These are phyloP conservation scores for Hemichromis elongatus DNA, from an alignment of 2,113 vertebrate species.

Conservation along the genomic window DNA sequence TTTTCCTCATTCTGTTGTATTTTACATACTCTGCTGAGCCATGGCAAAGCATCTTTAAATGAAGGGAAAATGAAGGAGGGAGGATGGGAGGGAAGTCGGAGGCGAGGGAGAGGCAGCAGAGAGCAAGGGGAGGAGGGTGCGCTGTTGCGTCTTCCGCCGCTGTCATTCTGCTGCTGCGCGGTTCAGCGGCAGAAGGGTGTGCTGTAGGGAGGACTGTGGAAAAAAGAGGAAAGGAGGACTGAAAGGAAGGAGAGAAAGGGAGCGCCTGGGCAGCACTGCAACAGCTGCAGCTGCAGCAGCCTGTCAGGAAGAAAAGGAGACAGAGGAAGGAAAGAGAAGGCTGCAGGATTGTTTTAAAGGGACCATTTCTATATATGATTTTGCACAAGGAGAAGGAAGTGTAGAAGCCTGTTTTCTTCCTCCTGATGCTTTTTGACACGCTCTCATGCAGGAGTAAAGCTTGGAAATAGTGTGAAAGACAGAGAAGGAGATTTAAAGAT, in stretches of 20 bases:
- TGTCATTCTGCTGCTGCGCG: conserved; percentile 77
- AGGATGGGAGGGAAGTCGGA: conserved; percentile 48
- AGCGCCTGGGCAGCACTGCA: conserved; percentile 68
- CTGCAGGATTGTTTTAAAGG: conserved; percentile 44
- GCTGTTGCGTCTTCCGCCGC: conserved; percentile 65
- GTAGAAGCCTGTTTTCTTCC: conserved; percentile 43
- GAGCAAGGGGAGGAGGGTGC: conserved; percentile 66
- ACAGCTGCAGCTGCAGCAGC: conserved; percentile 72
- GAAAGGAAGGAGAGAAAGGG: conserved; percentile 58
- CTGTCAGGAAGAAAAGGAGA: conserved; percentile 52
- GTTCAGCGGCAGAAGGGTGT: conserved; percentile 70
- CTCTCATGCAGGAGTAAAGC: conserved; percentile 79
- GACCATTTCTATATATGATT: conserved; percentile 22
- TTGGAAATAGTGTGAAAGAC: conserved; percentile 80
- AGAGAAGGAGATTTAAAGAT: conserved; percentile 70
- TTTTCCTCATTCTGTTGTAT: conserved; percentile 35
- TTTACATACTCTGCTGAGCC: conserved; percentile 58
- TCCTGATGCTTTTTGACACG: conserved; percentile 74
- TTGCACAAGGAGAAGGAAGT: conserved; percentile 24
- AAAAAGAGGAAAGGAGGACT: conserved; percentile 52
- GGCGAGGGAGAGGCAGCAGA: conserved; percentile 53
- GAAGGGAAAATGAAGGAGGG: conserved; percentile 22
- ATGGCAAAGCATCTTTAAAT: conserved; percentile 62
- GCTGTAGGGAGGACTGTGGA: conserved; percentile 66
- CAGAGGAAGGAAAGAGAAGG: conserved; percentile 27